These are phyloP conservation scores for Frieseomelitta varia DNA, from an alignment of 1,140 invertebrate species.

Conservation along the genomic window DNA sequence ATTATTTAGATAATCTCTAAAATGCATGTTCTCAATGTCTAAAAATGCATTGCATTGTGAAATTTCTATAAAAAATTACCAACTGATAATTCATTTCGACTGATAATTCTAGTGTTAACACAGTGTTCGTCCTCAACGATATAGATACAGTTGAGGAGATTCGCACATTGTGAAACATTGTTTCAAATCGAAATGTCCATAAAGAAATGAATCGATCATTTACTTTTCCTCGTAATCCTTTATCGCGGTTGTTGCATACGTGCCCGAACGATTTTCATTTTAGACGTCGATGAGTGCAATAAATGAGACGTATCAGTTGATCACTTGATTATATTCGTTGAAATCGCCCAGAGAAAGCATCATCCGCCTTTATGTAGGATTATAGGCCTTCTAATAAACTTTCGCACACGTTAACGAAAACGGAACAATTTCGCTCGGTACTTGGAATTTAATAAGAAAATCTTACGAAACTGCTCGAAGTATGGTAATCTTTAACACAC, in stretches of 20 bases:
- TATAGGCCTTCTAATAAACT: constrained; percentile 67
- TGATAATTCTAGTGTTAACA: too few relatives aligned
- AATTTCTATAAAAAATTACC: too few relatives aligned
- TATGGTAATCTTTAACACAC: too few relatives aligned
- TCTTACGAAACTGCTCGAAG: not conserved
- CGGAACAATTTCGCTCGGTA: constrained; percentile 4
- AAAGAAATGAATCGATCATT: not conserved
- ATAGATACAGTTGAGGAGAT: too few relatives aligned
- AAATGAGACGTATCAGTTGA: not conserved
- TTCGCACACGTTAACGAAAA: constrained; percentile 49
- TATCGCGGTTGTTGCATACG: not conserved
- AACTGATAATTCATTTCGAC: too few relatives aligned
- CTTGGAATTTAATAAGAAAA: not conserved
- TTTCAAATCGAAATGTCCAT: not conserved
- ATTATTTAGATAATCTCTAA: not conserved
- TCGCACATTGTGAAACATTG: not conserved
- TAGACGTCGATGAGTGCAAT: not conserved
- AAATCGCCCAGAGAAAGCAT: constrained; percentile 65
- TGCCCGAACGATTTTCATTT: not conserved
- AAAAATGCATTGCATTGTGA: too few relatives aligned
- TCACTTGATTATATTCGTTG: constrained; percentile 13
- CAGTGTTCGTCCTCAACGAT: too few relatives aligned
- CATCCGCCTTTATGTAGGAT: constrained; percentile 63
- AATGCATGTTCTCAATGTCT: not conserved
- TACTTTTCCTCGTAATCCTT: not conserved